A percentile compares a stretch with the other conserved stretches of the same genome.
These are phyloP conservation scores for Nothocercus julius DNA, from an alignment of 2,113 vertebrate genomes.

Conservation along the genomic window DNA sequence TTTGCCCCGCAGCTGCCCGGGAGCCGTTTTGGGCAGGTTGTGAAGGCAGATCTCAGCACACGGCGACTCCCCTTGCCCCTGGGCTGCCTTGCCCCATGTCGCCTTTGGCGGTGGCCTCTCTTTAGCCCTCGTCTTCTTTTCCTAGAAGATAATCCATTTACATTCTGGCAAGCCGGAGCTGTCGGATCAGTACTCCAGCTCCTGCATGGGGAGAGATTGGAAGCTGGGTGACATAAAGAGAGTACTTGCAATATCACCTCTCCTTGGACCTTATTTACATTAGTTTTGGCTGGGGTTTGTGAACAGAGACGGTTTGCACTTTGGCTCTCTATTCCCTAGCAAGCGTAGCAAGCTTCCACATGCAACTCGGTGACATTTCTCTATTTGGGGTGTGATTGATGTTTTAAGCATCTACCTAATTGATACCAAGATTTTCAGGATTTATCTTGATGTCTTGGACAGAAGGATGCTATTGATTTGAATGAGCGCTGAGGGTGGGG, in stretches of 20 bases:
- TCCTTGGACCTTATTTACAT: background rate
- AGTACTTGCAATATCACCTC: background rate
- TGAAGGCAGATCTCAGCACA: background rate
- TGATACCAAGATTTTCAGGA: background rate
- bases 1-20: background rate
- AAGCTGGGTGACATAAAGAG: background rate
- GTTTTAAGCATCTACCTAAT: background rate
- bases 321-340: background rate
- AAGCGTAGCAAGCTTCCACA: background rate
- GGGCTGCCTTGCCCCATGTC: background rate
- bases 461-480: conserved; percentile 40
- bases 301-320: background rate
- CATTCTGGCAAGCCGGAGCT: background rate
- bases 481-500: background rate
- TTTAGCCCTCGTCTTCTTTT: background rate
- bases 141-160: accelerated
- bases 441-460: conserved; percentile 15
- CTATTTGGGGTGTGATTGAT: background rate
- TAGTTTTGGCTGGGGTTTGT: background rate
- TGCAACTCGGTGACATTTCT: background rate
- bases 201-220: background rate
- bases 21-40: background rate
- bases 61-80: background rate
- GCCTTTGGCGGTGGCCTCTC: background rate
- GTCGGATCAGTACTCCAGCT: background rate